Conservation (phyloP, 2,797 vertebrate genomes). For the Anas bernieri region DNA sequence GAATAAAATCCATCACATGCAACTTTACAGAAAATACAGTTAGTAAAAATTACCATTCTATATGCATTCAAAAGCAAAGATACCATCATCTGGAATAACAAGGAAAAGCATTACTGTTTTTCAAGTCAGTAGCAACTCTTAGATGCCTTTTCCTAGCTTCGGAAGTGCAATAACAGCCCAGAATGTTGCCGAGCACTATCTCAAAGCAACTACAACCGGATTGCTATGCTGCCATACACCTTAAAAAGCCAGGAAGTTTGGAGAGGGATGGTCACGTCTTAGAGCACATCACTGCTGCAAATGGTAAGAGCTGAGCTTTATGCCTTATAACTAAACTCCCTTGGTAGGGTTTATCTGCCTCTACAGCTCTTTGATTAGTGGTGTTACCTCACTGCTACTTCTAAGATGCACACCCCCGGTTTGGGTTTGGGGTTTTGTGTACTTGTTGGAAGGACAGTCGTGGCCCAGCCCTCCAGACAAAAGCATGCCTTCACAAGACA, state of each 20-base stretch:
- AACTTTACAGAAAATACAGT: background rate
- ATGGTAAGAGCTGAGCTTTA: background rate
- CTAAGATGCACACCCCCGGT: background rate
- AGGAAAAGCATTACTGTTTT: constrained; percentile 31
- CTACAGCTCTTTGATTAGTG: background rate
- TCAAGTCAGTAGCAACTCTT: constrained; percentile 59
- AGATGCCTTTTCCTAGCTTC: constrained; percentile 22
- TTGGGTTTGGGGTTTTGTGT: background rate
- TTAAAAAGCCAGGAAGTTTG: constrained; percentile 65
- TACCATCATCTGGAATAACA: constrained; percentile 4
- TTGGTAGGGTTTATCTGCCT: background rate
- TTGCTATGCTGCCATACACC: background rate
- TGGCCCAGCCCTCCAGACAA: constrained; percentile 25
- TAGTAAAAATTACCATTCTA: background rate
- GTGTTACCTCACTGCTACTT: background rate
- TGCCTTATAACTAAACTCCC: fast-evolving
- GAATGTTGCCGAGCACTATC: background rate
- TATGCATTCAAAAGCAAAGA: background rate
- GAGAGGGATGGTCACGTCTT: constrained; percentile 22
- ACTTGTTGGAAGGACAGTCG: background rate
- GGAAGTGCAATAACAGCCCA: constrained; percentile 39
- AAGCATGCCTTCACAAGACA: constrained; percentile 43
- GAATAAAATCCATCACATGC: background rate
- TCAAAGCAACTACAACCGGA: background rate
- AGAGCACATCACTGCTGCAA: background rate